Conservation (phyloP, 2,888 invertebrate genomes). For the Harpalus rubripes region DNA sequence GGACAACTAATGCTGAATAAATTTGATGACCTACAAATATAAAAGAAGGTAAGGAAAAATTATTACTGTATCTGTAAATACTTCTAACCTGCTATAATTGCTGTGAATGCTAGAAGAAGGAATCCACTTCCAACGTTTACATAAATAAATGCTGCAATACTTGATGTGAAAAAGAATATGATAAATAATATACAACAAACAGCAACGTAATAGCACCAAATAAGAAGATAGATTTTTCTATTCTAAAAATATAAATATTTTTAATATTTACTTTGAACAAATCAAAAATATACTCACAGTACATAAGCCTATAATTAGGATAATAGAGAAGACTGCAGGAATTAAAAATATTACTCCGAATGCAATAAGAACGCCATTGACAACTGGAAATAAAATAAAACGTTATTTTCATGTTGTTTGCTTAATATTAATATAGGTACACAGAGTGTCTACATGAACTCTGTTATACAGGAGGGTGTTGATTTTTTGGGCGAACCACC, state of each 20-base stretch:
- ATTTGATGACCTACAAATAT: conserved; percentile 23
- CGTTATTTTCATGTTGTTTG: not conserved
- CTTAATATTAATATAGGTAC: conserved; percentile 22
- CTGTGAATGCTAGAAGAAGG: not conserved
- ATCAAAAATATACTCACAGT: conserved; percentile 61
- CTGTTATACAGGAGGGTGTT: too few species aligned
- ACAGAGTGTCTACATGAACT: not conserved
- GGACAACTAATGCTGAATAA: conserved; percentile 2
- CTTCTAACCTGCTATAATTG: not conserved
- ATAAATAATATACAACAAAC: not conserved
- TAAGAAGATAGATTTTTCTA: not conserved
- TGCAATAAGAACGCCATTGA: not conserved
- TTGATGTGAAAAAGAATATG: not conserved
- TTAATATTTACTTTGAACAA: conserved; percentile 23
- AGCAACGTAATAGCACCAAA: conserved; percentile 11
- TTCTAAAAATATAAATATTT: conserved; percentile 23
- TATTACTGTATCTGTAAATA: not conserved
- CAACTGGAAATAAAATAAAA: conserved; percentile 18
- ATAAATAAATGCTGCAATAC: conserved; percentile 15
- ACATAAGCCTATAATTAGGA: conserved; percentile 64
- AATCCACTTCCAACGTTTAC: not conserved
- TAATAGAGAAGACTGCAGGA: conserved; percentile 63
- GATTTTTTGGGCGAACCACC: too few species aligned
- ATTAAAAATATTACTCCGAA: conserved; percentile 63
- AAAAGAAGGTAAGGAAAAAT: not conserved